Conservation (phyloP, 2,113 vertebrate genomes). For the Oncorhynchus kisutch region DNA sequence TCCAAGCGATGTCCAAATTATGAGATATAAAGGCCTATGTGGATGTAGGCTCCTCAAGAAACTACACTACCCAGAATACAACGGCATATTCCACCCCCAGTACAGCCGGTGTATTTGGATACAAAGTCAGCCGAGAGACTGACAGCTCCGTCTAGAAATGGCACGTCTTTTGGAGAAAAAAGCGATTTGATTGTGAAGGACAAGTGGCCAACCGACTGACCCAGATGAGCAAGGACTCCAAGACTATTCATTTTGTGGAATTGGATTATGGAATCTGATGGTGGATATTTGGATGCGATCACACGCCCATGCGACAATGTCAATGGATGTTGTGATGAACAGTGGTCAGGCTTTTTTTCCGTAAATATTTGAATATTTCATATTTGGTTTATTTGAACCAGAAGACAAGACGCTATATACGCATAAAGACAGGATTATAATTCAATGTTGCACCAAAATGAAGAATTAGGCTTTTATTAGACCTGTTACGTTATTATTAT, state of each 20-base stretch:
- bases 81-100: constrained; percentile 37
- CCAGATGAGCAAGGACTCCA: constrained; percentile 13
- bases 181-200: constrained; percentile 32
- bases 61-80: constrained; percentile 74
- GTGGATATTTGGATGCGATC: constrained; percentile 48
- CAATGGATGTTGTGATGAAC: constrained; percentile 58
- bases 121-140: constrained; percentile 70
- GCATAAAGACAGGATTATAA: not conserved
- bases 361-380: constrained; percentile 36
- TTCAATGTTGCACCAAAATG: not conserved
- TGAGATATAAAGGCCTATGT: constrained; percentile 45
- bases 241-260: constrained; percentile 26
- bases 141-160: constrained; percentile 71
- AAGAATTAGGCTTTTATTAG: not conserved
- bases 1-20: not conserved
- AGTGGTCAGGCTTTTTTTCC: constrained; percentile 58
- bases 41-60: constrained; percentile 34
- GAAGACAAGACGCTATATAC: not conserved
- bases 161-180: constrained; percentile 40
- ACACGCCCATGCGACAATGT: constrained; percentile 71
- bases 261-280: constrained; percentile 35
- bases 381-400: constrained; percentile 22
- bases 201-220: constrained; percentile 37
- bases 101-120: constrained; percentile 59
- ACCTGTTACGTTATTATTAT: not conserved